Base-by-base conservation (phyloP, 2,888 invertebrate species). In the Lasioglossum leucozonium region DNA sequence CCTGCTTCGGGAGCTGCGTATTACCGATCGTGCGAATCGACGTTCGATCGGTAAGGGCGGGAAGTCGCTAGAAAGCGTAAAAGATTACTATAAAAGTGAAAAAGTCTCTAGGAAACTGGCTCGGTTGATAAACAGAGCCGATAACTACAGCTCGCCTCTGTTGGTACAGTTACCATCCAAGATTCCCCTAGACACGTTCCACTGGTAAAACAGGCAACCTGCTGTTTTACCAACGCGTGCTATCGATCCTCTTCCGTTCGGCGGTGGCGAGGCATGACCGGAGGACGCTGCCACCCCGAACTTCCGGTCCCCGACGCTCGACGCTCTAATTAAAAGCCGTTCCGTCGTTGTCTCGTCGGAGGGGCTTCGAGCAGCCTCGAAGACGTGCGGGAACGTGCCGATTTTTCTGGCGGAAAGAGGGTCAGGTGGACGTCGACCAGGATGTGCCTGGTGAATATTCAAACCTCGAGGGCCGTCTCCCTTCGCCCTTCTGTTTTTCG, bases 391-490 rank as follows among this genome's bases (percentile, higher is more conserved):
- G 86, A 83, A 88, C 87, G 85, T 82, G 83, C 62, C 80, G 69
- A 80, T 85, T 82, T 89, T 80, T 71, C 77, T 40, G 47, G 65
- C 34, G 44, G 84, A 89, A 92, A 92, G 87, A 90, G 87, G 91
- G 92, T 92, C 92, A 92, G 91, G 91, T 89, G 85, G 79, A 75
- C 84, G 85, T 78, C 87, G 90, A 91, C 91, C 88, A 89, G 92
- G 91, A 91, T 88, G 88, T 91, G 89, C 78, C 89, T 88, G 82
- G 91, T 94, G 94, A 94, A 94, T 94, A 94, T 94, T 94, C 93
- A 94, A 93, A 91, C 75, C 86, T 93, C 89, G 88, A 92, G 91
- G 83, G 93, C 91, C 91, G 92, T 92, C 92, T 89, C 89, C 87
- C 91, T 77, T 85, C 74, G 77, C 85, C 83, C 75, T 81, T 74